Percentiles rank a stretch among this genome's conserved stretches.
Evolutionary conservation across 2,113 vertebrate species (phyloP).

Genomic region (Tautogolabrus adspersus): DNA sequence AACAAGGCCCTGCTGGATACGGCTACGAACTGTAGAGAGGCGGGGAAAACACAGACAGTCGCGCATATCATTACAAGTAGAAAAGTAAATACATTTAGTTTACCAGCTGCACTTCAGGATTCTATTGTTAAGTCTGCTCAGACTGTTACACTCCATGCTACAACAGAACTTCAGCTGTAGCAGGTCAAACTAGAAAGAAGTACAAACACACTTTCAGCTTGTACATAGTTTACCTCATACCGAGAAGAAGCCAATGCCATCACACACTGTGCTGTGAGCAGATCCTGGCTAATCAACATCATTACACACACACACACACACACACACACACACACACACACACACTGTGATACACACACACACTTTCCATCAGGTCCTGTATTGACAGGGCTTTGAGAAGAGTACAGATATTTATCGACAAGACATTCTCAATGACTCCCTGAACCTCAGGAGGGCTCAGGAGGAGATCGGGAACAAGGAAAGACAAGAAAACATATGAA

Average conservation of each 20-base stretch:
- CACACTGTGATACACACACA: slow-evolving; percentile 34
- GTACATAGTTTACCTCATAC: slow-evolving; percentile 56
- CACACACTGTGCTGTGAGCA: slow-evolving; percentile 75
- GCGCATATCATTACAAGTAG: too few species aligned
- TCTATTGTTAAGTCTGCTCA: neutral
- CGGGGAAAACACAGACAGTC: neutral
- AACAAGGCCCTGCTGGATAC: slow-evolving; percentile 96
- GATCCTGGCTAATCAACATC: slow-evolving; percentile 77
- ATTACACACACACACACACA: slow-evolving; percentile 72
- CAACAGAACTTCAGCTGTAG: slow-evolving; percentile 25
- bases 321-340: slow-evolving; percentile 32
- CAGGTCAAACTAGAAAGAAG: slow-evolving; percentile 1
- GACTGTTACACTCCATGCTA: neutral
- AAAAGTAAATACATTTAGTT: neutral
- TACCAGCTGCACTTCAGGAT: neutral
- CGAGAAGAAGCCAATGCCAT: slow-evolving; percentile 77
- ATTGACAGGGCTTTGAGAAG: slow-evolving; percentile 58
- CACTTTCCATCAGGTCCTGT: slow-evolving; percentile 38
- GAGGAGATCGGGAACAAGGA: neutral
- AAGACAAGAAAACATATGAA: neutral
- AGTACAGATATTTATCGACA: slow-evolving; percentile 74
- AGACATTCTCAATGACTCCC: slow-evolving; percentile 58
- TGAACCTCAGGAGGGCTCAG: slow-evolving; percentile 29
- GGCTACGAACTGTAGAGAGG: slow-evolving; percentile 89
- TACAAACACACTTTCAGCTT: slow-evolving; percentile 45